Base-by-base conservation (phyloP, 2,113 vertebrate genomes). In the Ammodytes dubius region DNA sequence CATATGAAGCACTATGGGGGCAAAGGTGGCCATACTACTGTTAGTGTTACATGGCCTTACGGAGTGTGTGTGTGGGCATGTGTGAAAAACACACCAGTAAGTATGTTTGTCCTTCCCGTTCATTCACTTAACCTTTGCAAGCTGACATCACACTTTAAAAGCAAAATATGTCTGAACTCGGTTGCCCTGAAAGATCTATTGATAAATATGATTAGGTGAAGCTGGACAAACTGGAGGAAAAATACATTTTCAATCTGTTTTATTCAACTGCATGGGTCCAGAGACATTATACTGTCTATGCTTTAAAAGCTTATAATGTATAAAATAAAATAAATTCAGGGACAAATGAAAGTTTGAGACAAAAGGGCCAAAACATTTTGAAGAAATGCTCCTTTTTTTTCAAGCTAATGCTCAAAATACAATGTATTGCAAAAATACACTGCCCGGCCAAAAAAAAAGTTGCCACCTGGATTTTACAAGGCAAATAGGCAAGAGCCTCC, bases 51-150 rank as follows among this genome's bases (percentile, higher is more conserved):
- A 59, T 27, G 57, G 68, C 69, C 11, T 47, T 39, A 70, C 6
- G 37, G 35, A 39, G 15, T 74, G 12, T 81, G 63, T 43, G 49
- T 47, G 52, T 45, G 35, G 12, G 37, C 17, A 10, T 56, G 65
- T 49, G 37, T 81, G 57, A 43, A 53, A 65, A 66, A 76, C 50
- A 79, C 49, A 64, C 4, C 1, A 65, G 15, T 57, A 61, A 47
- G 63, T 63, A 17, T 76, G 65, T 86, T 76, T 86, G 67, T 65
- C 77, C 50, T 83, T 73, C 40, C 39, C n/a, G 79, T 58, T 88
- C 42, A 74, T 80, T 87, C 88, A 81, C 61, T 89, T 90, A 66
- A 88, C 84, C 84, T 80, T 66, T 69, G 39, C 58, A 59, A 67
- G 70, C 17, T 78, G 77, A 74, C 72, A 50, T 77, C 73, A 84